Evolutionary conservation across 2,797 vertebrate genomes (phyloP), one percentile per base, ranked within the genome.

Genomic region (Linurgus olivaceus): DNA sequence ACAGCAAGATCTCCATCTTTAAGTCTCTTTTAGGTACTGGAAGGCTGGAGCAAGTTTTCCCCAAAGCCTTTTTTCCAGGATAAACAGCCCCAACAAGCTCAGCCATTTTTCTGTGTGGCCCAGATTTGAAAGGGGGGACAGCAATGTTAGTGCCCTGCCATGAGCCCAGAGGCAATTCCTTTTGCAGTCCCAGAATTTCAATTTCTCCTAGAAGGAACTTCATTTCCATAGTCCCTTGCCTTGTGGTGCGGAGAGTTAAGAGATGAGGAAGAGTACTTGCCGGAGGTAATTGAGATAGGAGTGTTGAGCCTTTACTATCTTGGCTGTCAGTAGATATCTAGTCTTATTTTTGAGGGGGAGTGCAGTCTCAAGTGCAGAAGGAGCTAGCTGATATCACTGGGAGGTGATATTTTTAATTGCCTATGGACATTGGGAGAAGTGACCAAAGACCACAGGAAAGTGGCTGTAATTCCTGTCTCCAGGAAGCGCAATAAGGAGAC

Each of bases 251-350:
- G 40, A 79, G 28, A 33, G 4, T 15, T 45, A 61, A 52, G 79
- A 26, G 11, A 35, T 0, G 0, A 35, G 21, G 26, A 72, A 72
- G 21, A 52, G 18, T 8, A 52, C 31, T 24, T 47, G 33, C 15
- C 38, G 24, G 4, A 4, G 57, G 20, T 35, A 58, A 31, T 21
- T 52, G 51, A 37, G 9, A 17, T 4, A 35, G 18, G 10, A 7
- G 26, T 28, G 15, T 16, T 44, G 37, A n/a, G 13, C 18, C 10
- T 57, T 57, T 10, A 3, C n/a, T 29, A 8, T 0, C 0, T 3
- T 57, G 23, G 16, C 13, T 57, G 15, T 37, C 13, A 44, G 23
- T 17, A 28, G 26, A n/a, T 35, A 18, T 17, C 19, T 19, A 40
- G 40, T 18, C 50, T 42, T 44, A n/a, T 17, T 55, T 78, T n/a